These are phyloP conservation scores for Regulus satrapa DNA, from an alignment of 2,113 vertebrate species.

Conservation along the genomic window DNA sequence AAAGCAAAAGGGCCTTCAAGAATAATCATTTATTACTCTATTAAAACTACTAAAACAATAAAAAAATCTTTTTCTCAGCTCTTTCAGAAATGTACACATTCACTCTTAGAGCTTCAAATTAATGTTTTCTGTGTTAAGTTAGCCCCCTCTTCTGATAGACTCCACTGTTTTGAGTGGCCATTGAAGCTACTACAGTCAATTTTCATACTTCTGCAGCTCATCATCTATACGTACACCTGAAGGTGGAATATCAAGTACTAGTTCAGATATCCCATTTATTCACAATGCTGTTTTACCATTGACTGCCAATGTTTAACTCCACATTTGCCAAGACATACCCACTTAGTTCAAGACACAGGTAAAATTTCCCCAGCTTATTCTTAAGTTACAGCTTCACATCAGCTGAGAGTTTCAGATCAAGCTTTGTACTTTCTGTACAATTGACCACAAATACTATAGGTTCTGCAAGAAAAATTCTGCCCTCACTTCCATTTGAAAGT, in stretches of 20 bases:
- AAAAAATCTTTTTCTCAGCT: background rate
- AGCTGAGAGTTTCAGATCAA: background rate
- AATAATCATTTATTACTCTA: background rate
- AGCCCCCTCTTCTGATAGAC: background rate
- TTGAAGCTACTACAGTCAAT: background rate
- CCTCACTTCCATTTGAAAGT: background rate
- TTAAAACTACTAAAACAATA: background rate
- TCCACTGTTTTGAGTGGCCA: background rate
- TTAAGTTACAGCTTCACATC: background rate
- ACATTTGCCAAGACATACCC: background rate
- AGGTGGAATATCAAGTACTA: background rate
- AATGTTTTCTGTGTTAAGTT: background rate
- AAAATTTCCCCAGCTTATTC: background rate
- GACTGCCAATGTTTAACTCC: background rate
- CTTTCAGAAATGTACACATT: background rate
- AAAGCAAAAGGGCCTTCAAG: background rate
- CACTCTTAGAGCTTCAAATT: background rate
- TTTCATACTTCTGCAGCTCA: background rate
- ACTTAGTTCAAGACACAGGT: background rate
- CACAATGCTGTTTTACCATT: background rate
- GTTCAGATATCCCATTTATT: background rate
- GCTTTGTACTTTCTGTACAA: background rate
- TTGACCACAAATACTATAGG: background rate
- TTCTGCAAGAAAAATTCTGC: background rate
- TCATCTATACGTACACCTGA: background rate